phyloP scores from a whole-genome alignment of 92 coral and sea anemone species.

The Actinernus sp. region DNA sequence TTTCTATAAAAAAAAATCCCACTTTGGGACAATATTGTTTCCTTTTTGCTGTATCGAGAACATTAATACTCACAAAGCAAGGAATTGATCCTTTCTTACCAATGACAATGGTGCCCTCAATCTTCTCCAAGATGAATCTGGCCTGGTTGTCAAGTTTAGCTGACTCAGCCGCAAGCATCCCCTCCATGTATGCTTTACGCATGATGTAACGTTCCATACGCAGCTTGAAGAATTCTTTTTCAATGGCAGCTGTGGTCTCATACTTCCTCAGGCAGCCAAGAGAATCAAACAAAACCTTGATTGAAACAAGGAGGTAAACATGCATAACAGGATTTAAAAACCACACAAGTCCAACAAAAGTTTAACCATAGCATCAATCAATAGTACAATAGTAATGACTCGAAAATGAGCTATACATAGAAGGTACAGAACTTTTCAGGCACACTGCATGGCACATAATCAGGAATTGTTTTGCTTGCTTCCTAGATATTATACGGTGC shows the following conservation, averaged over 20 bases:
- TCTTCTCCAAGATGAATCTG: constrained; percentile 94
- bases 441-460: no score
- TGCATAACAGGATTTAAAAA: no score
- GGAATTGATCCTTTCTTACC: constrained; percentile 45
- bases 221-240: constrained; percentile 78
- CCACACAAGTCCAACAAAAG: no score
- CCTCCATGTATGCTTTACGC: constrained; percentile 92
- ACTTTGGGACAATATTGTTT: not conserved
- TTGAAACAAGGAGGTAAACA: no score
- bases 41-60: not conserved
- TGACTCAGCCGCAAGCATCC: constrained; percentile 92
- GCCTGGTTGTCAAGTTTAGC: constrained; percentile 87
- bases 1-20: no score
- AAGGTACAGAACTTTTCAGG: no score
- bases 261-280: constrained; percentile 90
- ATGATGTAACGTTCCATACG: constrained; percentile 83
- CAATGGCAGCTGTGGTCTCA: constrained; percentile 65
- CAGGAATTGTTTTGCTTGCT: not conserved
- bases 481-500: not conserved
- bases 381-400: no score
- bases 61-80: not conserved
- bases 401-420: no score
- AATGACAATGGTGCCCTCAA: constrained; percentile 86
- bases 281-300: constrained; percentile 97
- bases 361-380: no score